A percentile compares a stretch with the other conserved stretches of the same genome.
These are phyloP conservation scores for Caenorhabditis remanei DNA, from an alignment of 1,140 invertebrate species.

Conservation along the genomic window DNA sequence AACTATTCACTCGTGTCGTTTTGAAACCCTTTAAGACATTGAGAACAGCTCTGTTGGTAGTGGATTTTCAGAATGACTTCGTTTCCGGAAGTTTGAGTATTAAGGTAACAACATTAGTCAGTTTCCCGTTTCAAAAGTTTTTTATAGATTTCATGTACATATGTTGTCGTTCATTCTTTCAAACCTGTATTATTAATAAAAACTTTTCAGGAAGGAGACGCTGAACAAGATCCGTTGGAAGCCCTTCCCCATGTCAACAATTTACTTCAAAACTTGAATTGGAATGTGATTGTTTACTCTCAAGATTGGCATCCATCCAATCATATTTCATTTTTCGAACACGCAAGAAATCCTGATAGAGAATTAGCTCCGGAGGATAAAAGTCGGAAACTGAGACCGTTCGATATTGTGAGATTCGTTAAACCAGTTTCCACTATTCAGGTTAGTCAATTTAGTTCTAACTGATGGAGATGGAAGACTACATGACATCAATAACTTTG, in stretches of 20 bases:
- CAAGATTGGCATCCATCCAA: conserved; percentile 94
- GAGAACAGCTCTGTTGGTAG: conserved; percentile 86
- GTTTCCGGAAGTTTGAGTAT: conserved; percentile 93
- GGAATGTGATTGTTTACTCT: conserved; percentile 94
- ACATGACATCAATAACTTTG: too few species aligned
- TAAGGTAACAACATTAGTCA: conserved; percentile 78
- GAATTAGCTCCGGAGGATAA: conserved; percentile 84
- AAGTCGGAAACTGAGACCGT: conserved; percentile 84
- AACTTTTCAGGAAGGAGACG: conserved; percentile 62
- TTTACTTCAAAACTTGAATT: conserved; percentile 86
- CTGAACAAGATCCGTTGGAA: conserved; percentile 71
- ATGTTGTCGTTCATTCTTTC: background rate
- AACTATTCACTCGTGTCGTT: conserved; percentile 32
- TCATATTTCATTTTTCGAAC: conserved; percentile 88
- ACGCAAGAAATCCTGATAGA: conserved; percentile 82
- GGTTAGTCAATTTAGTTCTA: conserved; percentile 42
- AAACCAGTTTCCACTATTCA: conserved; percentile 76
- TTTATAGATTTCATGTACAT: too few species aligned
- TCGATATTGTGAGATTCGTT: conserved; percentile 91
- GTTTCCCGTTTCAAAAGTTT: too few species aligned
- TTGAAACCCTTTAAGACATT: conserved; percentile 42
- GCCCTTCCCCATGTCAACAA: conserved; percentile 88
- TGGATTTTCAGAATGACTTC: conserved; percentile 98
- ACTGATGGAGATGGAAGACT: too few species aligned
- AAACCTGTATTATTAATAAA: background rate